Base-by-base conservation (phyloP, 2,113 vertebrate species). In the Pampusana beccarii region DNA sequence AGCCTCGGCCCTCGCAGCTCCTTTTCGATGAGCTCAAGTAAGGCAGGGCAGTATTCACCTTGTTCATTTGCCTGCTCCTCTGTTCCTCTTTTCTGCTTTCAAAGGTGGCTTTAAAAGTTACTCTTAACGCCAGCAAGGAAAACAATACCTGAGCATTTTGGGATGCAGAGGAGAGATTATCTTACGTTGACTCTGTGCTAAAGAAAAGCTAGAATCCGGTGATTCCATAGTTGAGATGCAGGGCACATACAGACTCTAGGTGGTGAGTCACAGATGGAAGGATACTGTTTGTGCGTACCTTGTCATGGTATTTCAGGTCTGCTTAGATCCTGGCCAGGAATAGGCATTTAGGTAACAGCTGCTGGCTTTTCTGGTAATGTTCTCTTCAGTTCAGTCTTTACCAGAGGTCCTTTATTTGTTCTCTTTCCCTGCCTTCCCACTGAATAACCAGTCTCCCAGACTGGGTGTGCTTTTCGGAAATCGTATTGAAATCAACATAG, bases 401-500 rank as follows among this genome's bases (percentile, higher is more conserved):
- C 25, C n/a, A 36, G n/a, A 33, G 21, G 16, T 42, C 3, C 1
- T 26, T 23, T 17, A 25, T 17, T 50, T 34, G 14, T 50, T 53
- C 38, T n/a, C 17, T 33, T 28, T 13, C 18, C 31, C 29, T 18
- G 15, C 21, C 62, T 44, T 61, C n/a, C 34, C 21, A 15, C 38
- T 31, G 38, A 34, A 60, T 24, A 71, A 54, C 8, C 19, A 6
- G 12, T 9, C 21, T 40, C 46, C 5, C 34, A 29, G 9, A 3
- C 0, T 16, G 23, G 5, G 10, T 8, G 5, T 10, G 16, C 36
- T n/a, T 53, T n/a, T 34, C 31, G 10, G 31, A 67, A 56, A 23
- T 13, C 0, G 0, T 17, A 36, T 2, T 36, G 61, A 20, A 48
- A 40, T 36, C 54, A 42, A 24, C 25, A 14, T 2, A 53, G 21